These are phyloP conservation scores for Diacarnus erythraeanus DNA, from an alignment of 37 sponge, comb jelly and placozoan species.

Conservation along the genomic window DNA sequence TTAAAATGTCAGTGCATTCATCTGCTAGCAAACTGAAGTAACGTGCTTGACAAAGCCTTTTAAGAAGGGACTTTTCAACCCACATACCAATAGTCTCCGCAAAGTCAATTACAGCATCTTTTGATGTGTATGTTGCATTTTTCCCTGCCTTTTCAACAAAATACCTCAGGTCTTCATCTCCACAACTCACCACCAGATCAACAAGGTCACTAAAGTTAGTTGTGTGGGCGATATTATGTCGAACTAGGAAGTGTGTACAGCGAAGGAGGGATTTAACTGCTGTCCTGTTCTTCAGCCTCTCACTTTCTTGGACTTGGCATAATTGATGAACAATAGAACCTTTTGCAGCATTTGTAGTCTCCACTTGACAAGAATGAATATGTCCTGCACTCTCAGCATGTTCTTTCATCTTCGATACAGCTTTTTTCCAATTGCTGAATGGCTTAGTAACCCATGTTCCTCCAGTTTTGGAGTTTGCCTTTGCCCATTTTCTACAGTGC, in stretches of 20 bases:
- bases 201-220: conserved; percentile 61
- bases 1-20: conserved; percentile 75
- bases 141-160: conserved; percentile 57
- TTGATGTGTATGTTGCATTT: conserved; percentile 62
- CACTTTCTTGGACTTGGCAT: conserved; percentile 28
- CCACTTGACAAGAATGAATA: conserved; percentile 8
- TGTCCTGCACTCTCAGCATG: conserved; percentile 40
- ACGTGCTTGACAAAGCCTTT: conserved; percentile 44
- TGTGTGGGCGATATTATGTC: conserved; percentile 58
- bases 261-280: conserved; percentile 66
- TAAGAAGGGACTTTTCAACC: conserved; percentile 63
- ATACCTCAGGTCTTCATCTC: conserved; percentile 48
- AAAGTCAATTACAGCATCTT: conserved; percentile 57
- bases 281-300: conserved; percentile 52
- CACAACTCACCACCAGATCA: conserved; percentile 72
- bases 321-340: conserved; percentile 64
- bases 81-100: conserved; percentile 52
- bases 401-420: conserved; percentile 55
- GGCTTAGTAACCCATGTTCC: conserved; percentile 54
- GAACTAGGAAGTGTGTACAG: conserved; percentile 67
- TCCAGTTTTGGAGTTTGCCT: conserved; percentile 10
- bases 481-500: conserved; percentile 33
- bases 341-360: conserved; percentile 12
- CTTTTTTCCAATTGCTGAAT: conserved; percentile 71
- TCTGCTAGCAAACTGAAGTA: conserved; percentile 67